Percentiles rank a stretch among this genome's conserved stretches.
These are phyloP conservation scores for Gibbula magus DNA, from an alignment of 2,888 invertebrate species.

Conservation along the genomic window DNA sequence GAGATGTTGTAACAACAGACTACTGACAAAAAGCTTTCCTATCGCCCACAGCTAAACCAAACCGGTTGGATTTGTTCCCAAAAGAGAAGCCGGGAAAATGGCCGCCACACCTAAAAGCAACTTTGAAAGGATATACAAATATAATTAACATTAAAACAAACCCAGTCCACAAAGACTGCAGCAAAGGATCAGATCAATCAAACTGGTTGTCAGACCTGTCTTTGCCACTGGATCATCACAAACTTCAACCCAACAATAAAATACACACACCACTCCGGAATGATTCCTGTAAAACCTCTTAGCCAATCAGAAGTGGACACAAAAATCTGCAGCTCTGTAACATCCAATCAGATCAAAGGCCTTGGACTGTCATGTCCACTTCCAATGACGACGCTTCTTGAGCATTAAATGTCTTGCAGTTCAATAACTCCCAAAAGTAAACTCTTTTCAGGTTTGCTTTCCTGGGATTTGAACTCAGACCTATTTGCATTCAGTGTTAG, in stretches of 20 bases:
- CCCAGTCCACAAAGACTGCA: constrained; percentile 1
- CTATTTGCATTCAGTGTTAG: no score
- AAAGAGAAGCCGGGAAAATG: constrained; percentile 58
- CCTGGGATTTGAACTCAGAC: no score
- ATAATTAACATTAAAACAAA: constrained; percentile 13
- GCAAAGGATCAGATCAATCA: no score
- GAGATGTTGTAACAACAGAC: no score
- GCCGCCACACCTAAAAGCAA: constrained; percentile 61
- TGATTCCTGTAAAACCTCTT: constrained; percentile 19
- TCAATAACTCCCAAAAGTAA: no score
- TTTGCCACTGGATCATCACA: constrained; percentile 3
- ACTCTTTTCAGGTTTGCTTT: no score
- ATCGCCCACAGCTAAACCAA: neutral
- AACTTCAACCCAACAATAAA: constrained; percentile 9
- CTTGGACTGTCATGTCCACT: no score
- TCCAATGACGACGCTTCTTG: no score
- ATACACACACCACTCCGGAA: constrained; percentile 16
- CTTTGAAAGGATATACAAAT: constrained; percentile 22
- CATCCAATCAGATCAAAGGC: no score
- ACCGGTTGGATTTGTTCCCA: constrained; percentile 38
- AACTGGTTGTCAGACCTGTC: neutral
- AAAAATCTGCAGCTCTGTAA: neutral
- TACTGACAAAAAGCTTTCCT: neutral
- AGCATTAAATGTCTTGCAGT: no score
- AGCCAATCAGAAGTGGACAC: neutral